Conservation (phyloP, 2,888 invertebrate genomes). For the Ophonus ardosiacus region DNA sequence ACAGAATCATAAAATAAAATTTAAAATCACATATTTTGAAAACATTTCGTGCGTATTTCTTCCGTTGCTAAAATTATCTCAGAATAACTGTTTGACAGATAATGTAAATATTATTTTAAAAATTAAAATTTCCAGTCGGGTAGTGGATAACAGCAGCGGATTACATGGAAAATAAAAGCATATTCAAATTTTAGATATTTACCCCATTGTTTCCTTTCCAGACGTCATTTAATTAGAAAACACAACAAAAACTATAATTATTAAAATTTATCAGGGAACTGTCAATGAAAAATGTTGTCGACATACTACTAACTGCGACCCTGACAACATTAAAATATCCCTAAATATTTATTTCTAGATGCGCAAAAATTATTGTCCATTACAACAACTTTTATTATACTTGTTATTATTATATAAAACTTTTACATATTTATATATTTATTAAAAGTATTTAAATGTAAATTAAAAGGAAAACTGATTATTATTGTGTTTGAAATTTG, state of each 20-base stretch:
- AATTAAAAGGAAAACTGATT: background rate
- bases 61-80: conserved; percentile 11
- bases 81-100: conserved; percentile 50
- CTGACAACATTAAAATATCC: background rate
- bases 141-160: background rate
- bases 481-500: background rate
- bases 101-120: conserved; percentile 56
- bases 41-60: background rate
- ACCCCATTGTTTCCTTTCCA: conserved; percentile 91
- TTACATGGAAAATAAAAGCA: conserved; percentile 53
- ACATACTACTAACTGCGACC: conserved; percentile 56
- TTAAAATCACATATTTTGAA: conserved; percentile 6
- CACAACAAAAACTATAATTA: conserved; percentile 61
- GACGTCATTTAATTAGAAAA: conserved; percentile 83
- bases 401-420: background rate
- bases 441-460: background rate
- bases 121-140: background rate
- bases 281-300: conserved; percentile 64
- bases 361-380: background rate
- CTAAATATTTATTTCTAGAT: background rate
- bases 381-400: background rate
- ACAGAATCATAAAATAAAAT: background rate
- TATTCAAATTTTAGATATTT: conserved; percentile 73
- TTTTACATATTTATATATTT: background rate
- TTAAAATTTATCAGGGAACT: conserved; percentile 63